phyloP scores from a whole-genome alignment of 92 coral and sea anemone genomes.

The Porites divaricata region DNA sequence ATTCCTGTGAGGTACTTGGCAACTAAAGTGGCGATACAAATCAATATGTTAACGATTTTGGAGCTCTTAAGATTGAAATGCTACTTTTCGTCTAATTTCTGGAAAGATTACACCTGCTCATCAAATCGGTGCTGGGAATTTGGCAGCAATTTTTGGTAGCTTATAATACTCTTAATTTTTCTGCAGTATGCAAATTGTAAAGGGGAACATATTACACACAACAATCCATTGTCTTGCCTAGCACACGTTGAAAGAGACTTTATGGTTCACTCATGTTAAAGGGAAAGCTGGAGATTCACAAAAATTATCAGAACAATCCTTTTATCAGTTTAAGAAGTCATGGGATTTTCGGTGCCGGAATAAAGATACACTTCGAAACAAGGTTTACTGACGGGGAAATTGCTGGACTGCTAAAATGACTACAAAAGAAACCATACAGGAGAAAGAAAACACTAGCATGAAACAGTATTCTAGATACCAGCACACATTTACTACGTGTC shows the following conservation, averaged over 20 bases:
- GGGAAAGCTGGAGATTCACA: no score
- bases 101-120: background rate
- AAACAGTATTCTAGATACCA: background rate
- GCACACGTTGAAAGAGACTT: no score
- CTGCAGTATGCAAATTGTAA: background rate
- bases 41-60: constrained; percentile 34
- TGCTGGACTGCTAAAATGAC: background rate
- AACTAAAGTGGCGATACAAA: constrained; percentile 54
- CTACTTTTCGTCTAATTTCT: background rate
- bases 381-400: no score
- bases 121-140: background rate
- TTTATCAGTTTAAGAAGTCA: no score
- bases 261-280: no score
- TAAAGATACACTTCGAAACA: no score
- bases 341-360: no score
- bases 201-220: background rate
- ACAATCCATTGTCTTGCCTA: no score
- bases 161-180: no score
- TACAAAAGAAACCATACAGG: background rate
- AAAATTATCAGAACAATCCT: no score
- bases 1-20: constrained; percentile 44
- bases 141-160: background rate
- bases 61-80: background rate
- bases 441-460: background rate
- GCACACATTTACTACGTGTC: background rate